Base-by-base conservation (phyloP, 1,140 invertebrate species). In the Caligus rogercresseyi region DNA sequence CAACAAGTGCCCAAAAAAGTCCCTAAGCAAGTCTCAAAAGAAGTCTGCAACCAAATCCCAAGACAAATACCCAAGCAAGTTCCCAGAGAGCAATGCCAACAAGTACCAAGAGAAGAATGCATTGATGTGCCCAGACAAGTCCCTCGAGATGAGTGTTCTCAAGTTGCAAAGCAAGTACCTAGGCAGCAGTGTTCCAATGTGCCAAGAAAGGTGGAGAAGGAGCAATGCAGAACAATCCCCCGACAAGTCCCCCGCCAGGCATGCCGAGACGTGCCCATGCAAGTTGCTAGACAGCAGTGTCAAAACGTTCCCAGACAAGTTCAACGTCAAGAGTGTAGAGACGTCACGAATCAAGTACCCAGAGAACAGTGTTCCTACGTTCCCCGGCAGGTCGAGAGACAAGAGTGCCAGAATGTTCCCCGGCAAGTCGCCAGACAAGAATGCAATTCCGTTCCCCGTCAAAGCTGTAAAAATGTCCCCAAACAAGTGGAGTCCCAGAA, bases 71-170 rank as follows among this genome's bases (percentile, higher is more conserved):
- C 24, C 23, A 60, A 43, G 24, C 60, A 62, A 54, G 31, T 55
- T 15, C 31, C 31, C 3, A 25, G 57, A 43, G 24, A 60, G n/a
- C 20, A 20, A 19, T 60, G 57, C 57, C 21, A 62, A 18, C 31
- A 62, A 25, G 60, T 54, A 7, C 60, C 26, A 13, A 13, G 52
- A 18, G 21, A 62, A 53, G 60, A 62, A 16, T 62, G 60, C 31
- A 15, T 31, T 19, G 31, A 62, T 43, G 60, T 62, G 2, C 60
- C 60, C n/a, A 60, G 52, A 21, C 60, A 62, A 53, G 60, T 62
- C 16, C 60, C 60, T n/a, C n/a, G 60, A 19, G 2, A 62, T 20
- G 43, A 62, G 24, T 62, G 60, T 26, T 19, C 24, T 1, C 19
- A 62, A 18, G 60, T 62, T 1, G 43, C 60, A 16, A 16, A 26